Conservation (phyloP, 2,113 vertebrate genomes). For the Toxotes jaculatrix region DNA sequence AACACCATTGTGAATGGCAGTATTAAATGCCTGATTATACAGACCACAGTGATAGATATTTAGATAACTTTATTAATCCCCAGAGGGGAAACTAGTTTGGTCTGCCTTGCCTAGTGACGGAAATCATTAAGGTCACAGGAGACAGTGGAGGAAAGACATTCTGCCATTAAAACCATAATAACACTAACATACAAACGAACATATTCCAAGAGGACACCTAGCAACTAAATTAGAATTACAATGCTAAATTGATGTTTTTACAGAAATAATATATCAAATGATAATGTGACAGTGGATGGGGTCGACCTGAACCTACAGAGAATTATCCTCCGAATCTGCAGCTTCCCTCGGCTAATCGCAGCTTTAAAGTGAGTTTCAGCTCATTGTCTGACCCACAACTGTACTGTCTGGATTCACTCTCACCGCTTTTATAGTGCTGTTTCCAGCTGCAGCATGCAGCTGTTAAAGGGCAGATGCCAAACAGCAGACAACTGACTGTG, state of each 20-base stretch:
- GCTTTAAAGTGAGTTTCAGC: not conserved
- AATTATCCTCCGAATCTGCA: not conserved
- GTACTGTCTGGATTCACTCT: not conserved
- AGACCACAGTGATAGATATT: conserved; percentile 2
- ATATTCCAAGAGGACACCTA: not conserved
- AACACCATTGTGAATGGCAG: not conserved
- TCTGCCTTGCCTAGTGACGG: not conserved
- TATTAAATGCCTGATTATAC: not conserved
- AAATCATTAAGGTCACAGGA: not conserved
- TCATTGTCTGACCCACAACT: not conserved
- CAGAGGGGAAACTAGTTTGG: too few relatives aligned
- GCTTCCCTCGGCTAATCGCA: not conserved
- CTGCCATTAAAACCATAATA: not conserved
- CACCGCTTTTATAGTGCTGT: not conserved
- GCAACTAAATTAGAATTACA: too few relatives aligned
- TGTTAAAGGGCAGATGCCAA: not conserved
- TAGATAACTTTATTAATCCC: not conserved
- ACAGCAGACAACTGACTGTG: not conserved
- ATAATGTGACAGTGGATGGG: not conserved
- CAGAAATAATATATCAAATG: not conserved
- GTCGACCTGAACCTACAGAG: not conserved
- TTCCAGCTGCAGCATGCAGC: not conserved
- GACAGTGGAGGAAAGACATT: not conserved
- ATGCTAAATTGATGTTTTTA: not conserved
- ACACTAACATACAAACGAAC: not conserved